phyloP scores from a whole-genome alignment of 2,113 vertebrate species.

The Trematomus loennbergii region DNA sequence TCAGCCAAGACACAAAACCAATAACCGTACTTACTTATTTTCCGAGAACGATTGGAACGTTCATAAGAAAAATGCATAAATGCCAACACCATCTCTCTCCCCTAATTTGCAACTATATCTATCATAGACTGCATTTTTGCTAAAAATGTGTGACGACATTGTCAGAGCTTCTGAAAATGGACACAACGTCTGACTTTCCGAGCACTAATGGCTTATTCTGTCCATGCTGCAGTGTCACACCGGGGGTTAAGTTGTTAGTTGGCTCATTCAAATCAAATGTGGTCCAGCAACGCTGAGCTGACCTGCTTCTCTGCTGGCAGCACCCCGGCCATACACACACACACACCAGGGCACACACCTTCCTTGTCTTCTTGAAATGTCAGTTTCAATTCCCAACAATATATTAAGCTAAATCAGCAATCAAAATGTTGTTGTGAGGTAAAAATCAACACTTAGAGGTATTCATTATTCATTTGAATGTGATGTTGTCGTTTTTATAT shows the following conservation, averaged over 20 bases:
- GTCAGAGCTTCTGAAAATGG: too few species aligned
- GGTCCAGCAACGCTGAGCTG: conserved; percentile 29
- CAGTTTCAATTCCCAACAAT: background rate
- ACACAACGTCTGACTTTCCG: too few species aligned
- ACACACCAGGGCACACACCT: background rate
- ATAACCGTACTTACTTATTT: too few species aligned
- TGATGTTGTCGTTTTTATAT: too few species aligned
- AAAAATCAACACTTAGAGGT: background rate
- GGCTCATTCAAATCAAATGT: conserved; percentile 38
- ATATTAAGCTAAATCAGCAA: background rate
- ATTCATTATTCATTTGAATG: background rate
- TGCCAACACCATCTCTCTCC: too few species aligned
- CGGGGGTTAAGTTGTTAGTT: conserved; percentile 34
- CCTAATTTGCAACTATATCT: too few species aligned
- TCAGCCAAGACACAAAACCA: too few species aligned
- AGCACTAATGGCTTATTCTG: conserved; percentile 9
- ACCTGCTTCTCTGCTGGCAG: conserved; percentile 40
- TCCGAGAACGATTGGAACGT: too few species aligned
- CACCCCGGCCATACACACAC: background rate
- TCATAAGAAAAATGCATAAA: too few species aligned
- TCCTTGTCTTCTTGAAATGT: background rate
- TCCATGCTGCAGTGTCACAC: conserved; percentile 15
- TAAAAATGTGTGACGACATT: too few species aligned
- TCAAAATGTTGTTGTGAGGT: background rate
- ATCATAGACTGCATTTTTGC: too few species aligned